phyloP scores from a whole-genome alignment of 1,140 invertebrate species.

The Penaeus vannamei region DNA sequence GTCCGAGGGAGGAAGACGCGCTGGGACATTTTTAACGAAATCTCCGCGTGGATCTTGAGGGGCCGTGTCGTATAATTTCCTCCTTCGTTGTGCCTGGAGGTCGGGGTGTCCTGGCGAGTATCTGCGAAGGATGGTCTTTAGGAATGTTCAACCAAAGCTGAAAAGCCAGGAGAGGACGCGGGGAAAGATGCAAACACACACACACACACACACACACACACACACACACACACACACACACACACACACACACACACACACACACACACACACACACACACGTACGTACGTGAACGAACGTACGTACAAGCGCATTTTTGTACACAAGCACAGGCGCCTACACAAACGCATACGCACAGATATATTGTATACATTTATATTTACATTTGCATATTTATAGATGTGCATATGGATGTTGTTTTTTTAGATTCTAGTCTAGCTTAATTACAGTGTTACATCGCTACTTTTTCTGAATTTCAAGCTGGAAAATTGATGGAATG shows the following conservation, averaged over 20 bases:
- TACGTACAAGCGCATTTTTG: background rate
- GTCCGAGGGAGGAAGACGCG: too few species aligned
- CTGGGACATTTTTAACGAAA: too few species aligned
- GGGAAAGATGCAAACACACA: background rate
- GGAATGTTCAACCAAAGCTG: conserved; percentile 34
- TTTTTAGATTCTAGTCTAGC: too few species aligned
- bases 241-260: background rate
- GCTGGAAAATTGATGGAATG: too few species aligned
- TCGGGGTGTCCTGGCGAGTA: background rate
- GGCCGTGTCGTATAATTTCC: too few species aligned
- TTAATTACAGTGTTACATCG: too few species aligned
- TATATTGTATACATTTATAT: background rate
- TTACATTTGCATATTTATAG: background rate
- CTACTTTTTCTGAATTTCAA: too few species aligned
- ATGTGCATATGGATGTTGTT: background rate
- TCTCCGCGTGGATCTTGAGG: too few species aligned
- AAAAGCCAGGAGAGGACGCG: background rate
- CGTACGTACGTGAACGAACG: too few species aligned
- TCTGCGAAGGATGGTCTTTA: background rate
- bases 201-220: background rate
- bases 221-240: background rate
- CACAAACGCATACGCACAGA: too few species aligned
- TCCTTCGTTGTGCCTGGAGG: background rate
- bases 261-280: too few species aligned
- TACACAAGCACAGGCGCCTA: background rate